These are phyloP conservation scores for Drosophila orosa DNA, from an alignment of 1,140 invertebrate genomes.

Conservation along the genomic window DNA sequence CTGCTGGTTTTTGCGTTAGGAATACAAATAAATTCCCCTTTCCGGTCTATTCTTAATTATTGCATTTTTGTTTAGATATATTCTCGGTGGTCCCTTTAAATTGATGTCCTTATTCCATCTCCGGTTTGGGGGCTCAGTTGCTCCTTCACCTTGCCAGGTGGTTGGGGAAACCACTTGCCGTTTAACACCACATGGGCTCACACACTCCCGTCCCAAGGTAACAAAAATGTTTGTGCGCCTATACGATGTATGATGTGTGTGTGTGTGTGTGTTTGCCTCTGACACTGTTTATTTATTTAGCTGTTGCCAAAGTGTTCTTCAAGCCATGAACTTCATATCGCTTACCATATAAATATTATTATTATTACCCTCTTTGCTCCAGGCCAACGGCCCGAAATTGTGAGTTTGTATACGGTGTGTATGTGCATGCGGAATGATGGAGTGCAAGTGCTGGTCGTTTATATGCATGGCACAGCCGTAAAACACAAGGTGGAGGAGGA, in stretches of 20 bases:
- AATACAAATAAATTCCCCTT: background rate
- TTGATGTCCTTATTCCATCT: background rate
- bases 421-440: slow-evolving; percentile 54
- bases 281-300: slow-evolving; percentile 76
- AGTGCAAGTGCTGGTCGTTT: slow-evolving; percentile 64
- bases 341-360: slow-evolving; percentile 80
- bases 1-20: background rate
- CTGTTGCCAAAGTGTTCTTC: slow-evolving; percentile 62
- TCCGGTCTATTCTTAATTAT: background rate
- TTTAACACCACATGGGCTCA: slow-evolving; percentile 54
- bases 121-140: slow-evolving; percentile 37
- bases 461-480: slow-evolving; percentile 43
- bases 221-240: slow-evolving; percentile 16
- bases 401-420: slow-evolving; percentile 9
- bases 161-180: slow-evolving; percentile 46
- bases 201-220: slow-evolving; percentile 18
- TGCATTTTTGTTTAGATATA: background rate
- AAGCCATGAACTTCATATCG: slow-evolving; percentile 70
- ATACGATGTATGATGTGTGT: slow-evolving; percentile 2
- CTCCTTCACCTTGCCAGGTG: slow-evolving; percentile 8
- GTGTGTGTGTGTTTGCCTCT: slow-evolving; percentile 8
- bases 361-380: slow-evolving; percentile 62
- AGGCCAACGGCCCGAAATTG: slow-evolving; percentile 28
- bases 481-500: slow-evolving; percentile 32
- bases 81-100: background rate